A percentile compares a stretch with the other conserved stretches of the same genome.
Conservation (phyloP, 1,140 invertebrate species). For the Centruroides sculpturatus region DNA sequence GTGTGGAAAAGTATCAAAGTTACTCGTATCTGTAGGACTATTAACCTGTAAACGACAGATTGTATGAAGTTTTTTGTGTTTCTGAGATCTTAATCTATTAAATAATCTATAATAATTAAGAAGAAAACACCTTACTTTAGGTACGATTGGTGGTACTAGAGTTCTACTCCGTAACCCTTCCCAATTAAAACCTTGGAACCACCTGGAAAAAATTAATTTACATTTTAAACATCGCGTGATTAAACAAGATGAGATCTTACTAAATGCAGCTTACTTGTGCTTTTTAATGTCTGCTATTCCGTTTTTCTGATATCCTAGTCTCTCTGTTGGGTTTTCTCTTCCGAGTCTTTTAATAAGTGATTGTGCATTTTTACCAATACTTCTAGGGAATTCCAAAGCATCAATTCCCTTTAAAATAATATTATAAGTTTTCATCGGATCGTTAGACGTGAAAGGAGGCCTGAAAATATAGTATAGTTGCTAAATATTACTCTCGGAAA, state of each 20-base stretch:
- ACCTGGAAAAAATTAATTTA: slow-evolving; percentile 41
- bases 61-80: no score
- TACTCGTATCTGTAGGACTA: slow-evolving; percentile 57
- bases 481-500: no score
- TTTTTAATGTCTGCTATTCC: slow-evolving; percentile 97
- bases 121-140: slow-evolving; percentile 24
- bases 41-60: slow-evolving; percentile 28
- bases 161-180: slow-evolving; percentile 80
- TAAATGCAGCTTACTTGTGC: slow-evolving; percentile 53
- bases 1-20: slow-evolving; percentile 82
- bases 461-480: slow-evolving; percentile 16
- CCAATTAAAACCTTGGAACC: slow-evolving; percentile 99
- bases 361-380: slow-evolving; percentile 78
- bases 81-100: no score
- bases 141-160: slow-evolving; percentile 84
- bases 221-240: no score
- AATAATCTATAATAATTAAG: no score
- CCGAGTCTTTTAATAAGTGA: slow-evolving; percentile 93
- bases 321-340: slow-evolving; percentile 90
- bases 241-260: not conserved
- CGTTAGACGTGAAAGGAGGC: slow-evolving; percentile 85
- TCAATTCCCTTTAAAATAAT: slow-evolving; percentile 97
- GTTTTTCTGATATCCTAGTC: slow-evolving; percentile 88
- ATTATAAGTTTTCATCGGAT: slow-evolving; percentile 99
- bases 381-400: slow-evolving; percentile 86